Evolutionary conservation across 2,888 invertebrate genomes (phyloP), one percentile per base, ranked within the genome.

Genomic region (Neoaliturus tenellus): DNA sequence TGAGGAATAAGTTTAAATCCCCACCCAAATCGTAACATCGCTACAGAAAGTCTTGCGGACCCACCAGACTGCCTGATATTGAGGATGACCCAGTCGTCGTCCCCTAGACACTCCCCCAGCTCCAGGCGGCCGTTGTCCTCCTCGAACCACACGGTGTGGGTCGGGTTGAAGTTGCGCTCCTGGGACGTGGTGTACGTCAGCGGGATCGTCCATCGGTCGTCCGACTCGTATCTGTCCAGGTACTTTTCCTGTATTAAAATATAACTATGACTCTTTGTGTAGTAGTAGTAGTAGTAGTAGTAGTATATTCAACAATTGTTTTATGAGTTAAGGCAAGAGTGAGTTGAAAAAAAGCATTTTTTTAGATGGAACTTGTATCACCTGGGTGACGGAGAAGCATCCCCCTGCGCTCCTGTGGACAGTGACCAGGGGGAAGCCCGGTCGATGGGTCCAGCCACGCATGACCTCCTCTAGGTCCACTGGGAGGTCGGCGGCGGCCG

Each of bases 401-500:
- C 75, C 75, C 12, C 28, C 1, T 5, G 23, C 89, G 90, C 0
- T 4, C 12, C 82, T 28, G 12, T 51, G 48, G 20, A 95, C 92
- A 0, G 91, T 92, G 8, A 95, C 90, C 0, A 94, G 91, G 0
- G 95, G 96, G 89, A 93, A 95, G 0, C 95, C 95, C 0, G 93
- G 92, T 89, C 95, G 95, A 20, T 93, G 91, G 0, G 95, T 95
- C 95, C 95, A 96, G 0, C 93, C 92, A 88, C 94, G 93, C 93
- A 96, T 95, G 85, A 96, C 92, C 10, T 91, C 90, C 35, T 93
- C 93, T 1, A 94, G 51, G 35, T 81, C 78, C 25, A 48, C 48
- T 3, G 75, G 48, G 6, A 75, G 48, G n/a, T 75, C 75, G 23
- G 75, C 41, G 12, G 48, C 75, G n/a, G 48, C 75, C 10, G 44